Evolutionary conservation across 2,888 invertebrate species (phyloP).

Genomic region (Campopleginae sp.): DNA sequence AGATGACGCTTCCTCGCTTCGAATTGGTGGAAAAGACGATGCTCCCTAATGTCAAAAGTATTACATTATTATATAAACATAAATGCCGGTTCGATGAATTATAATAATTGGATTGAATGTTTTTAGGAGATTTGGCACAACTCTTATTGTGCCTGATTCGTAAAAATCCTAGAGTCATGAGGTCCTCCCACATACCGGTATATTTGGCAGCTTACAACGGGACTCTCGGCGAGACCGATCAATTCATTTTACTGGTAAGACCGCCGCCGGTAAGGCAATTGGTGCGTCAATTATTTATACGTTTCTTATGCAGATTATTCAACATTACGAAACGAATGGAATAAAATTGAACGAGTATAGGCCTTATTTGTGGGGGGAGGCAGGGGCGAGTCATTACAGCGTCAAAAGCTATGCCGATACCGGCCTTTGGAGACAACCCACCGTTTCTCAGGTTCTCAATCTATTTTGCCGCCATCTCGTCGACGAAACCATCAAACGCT

Average conservation of each 20-base stretch:
- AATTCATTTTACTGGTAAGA: conserved; percentile 86
- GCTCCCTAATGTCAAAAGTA: conserved; percentile 83
- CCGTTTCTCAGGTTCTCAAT: conserved; percentile 90
- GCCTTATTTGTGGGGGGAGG: conserved; percentile 94
- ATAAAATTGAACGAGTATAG: conserved; percentile 88
- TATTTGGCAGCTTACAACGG: conserved; percentile 92
- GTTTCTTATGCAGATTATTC: conserved; percentile 85
- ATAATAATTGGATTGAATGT: too few species aligned
- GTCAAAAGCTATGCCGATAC: conserved; percentile 86
- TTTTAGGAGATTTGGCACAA: conserved; percentile 88
- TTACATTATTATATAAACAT: too few species aligned
- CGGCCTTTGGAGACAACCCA: conserved; percentile 89
- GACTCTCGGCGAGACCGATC: conserved; percentile 89
- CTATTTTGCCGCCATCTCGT: conserved; percentile 88
- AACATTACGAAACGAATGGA: conserved; percentile 89
- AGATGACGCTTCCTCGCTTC: conserved; percentile 91
- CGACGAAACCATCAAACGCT: conserved; percentile 88
- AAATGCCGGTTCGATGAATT: too few species aligned
- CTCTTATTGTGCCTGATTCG: conserved; percentile 88
- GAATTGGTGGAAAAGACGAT: conserved; percentile 90
- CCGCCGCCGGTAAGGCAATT: too few species aligned
- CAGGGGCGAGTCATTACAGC: conserved; percentile 92
- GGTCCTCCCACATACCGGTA: conserved; percentile 89
- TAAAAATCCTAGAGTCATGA: conserved; percentile 88
- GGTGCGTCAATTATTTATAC: not conserved